These are phyloP conservation scores for Montipora sp. DNA, from an alignment of 64 coral and sea anemone species.

Conservation along the genomic window DNA sequence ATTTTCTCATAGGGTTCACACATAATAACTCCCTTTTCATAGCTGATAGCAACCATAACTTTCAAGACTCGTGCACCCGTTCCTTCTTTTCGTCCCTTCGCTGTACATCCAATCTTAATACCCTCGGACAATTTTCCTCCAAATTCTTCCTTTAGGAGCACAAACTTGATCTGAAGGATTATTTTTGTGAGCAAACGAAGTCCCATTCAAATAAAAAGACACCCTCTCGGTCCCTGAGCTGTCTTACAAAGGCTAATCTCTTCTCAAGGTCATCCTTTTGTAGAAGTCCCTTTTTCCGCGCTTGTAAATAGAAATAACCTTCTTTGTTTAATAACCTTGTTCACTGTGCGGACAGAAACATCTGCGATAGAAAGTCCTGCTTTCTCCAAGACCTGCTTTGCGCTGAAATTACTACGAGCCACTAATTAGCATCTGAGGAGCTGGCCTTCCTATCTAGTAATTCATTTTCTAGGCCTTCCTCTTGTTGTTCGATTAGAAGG, in stretches of 20 bases:
- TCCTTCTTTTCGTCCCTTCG: slow-evolving; percentile 35
- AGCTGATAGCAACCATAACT: slow-evolving; percentile 17
- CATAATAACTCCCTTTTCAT: slow-evolving; percentile 30
- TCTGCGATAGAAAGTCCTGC: slow-evolving; percentile 15
- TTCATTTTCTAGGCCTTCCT: slow-evolving; percentile 16
- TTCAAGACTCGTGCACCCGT: background rate
- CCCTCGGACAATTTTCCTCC: slow-evolving; percentile 29
- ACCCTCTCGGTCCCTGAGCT: background rate
- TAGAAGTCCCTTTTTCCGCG: slow-evolving; percentile 33
- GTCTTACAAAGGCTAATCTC: slow-evolving; percentile 3
- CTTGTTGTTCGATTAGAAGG: too few relatives aligned
- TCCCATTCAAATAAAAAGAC: slow-evolving; percentile 7
- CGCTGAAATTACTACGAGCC: slow-evolving; percentile 13
- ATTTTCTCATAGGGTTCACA: slow-evolving; percentile 48
- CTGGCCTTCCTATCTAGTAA: background rate
- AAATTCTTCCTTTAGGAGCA: slow-evolving; percentile 10
- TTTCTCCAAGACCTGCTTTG: slow-evolving; percentile 13
- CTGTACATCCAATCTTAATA: slow-evolving; percentile 8
- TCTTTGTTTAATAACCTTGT: slow-evolving; percentile 15
- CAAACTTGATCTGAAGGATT: slow-evolving; percentile 34
- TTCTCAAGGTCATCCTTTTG: slow-evolving; percentile 33
- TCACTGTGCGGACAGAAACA: slow-evolving; percentile 39
- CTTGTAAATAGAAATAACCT: slow-evolving; percentile 42
- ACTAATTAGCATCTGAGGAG: slow-evolving; percentile 5
- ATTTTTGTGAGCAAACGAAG: slow-evolving; percentile 15